These are phyloP conservation scores for Nematolebias whitei DNA, from an alignment of 2,113 vertebrate species.

Conservation along the genomic window DNA sequence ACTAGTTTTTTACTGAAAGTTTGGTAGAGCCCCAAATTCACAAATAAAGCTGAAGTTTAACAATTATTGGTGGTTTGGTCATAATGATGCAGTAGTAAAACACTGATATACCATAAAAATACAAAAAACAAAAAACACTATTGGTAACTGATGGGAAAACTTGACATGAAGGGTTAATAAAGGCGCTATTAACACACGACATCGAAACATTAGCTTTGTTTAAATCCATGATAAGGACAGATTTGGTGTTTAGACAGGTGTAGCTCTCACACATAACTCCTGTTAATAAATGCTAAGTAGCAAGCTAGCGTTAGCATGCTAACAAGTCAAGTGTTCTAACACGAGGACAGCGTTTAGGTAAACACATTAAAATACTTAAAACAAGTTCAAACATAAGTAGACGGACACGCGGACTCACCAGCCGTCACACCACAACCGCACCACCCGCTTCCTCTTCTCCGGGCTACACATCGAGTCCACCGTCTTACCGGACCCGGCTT, in stretches of 20 bases:
- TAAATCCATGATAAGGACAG: background rate
- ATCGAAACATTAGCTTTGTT: background rate
- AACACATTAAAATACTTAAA: background rate
- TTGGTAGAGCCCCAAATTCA: too few relatives aligned
- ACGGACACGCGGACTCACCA: slow-evolving; percentile 81
- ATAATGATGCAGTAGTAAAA: too few relatives aligned
- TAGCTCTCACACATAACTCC: background rate
- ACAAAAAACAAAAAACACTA: too few relatives aligned
- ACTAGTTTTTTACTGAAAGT: too few relatives aligned
- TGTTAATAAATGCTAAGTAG: slow-evolving; percentile 7
- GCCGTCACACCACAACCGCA: slow-evolving; percentile 94
- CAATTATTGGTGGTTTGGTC: too few relatives aligned
- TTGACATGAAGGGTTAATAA: background rate
- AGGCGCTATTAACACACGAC: background rate
- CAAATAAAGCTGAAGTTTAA: too few relatives aligned
- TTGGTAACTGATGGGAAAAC: too few relatives aligned
- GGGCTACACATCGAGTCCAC: slow-evolving; percentile 50
- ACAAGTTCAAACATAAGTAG: background rate
- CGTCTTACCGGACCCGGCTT: slow-evolving; percentile 33
- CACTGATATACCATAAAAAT: too few relatives aligned
- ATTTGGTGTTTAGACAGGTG: background rate
- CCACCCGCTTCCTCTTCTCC: slow-evolving; percentile 78
- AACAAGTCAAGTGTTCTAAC: background rate
- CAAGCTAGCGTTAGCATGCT: slow-evolving; percentile 57
- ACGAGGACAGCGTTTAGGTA: too few relatives aligned